A percentile compares a stretch with the other conserved stretches of the same genome.
These are phyloP conservation scores for Odontamblyopus lacepedii DNA, from an alignment of 2,797 vertebrate genomes.

Conservation along the genomic window DNA sequence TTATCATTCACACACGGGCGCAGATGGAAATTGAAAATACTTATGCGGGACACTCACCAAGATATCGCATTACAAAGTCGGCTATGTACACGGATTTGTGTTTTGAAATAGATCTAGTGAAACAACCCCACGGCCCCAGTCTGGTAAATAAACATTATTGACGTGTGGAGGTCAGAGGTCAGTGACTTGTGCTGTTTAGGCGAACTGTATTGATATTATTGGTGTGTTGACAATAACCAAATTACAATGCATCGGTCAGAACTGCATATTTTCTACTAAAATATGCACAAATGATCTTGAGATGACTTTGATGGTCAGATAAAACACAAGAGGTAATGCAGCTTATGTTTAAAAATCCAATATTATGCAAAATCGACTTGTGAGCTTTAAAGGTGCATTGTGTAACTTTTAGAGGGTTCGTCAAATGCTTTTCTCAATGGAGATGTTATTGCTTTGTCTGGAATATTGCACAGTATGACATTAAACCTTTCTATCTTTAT, in stretches of 20 bases:
- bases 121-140: conserved; percentile 19
- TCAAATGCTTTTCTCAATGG: no score
- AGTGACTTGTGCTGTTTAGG: conserved; percentile 58
- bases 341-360: background rate
- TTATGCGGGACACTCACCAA: conserved; percentile 47
- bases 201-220: conserved; percentile 65
- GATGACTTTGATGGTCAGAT: background rate
- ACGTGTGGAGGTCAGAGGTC: conserved; percentile 63
- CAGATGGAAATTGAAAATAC: conserved; percentile 47
- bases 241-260: conserved; percentile 49
- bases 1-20: conserved; percentile 62
- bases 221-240: conserved; percentile 64
- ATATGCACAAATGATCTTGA: conserved; percentile 43
- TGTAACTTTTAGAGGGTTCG: no score
- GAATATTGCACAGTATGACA: no score
- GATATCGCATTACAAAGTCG: conserved; percentile 59
- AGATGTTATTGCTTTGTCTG: no score
- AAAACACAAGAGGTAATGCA: background rate
- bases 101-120: conserved; percentile 48
- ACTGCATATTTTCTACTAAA: conserved; percentile 16
- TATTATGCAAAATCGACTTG: no score
- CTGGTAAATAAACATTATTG: conserved; percentile 68
- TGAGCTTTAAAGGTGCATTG: no score
- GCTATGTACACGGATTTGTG: conserved; percentile 49
- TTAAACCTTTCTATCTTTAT: no score